Evolutionary conservation across 1,140 invertebrate genomes (phyloP).

Genomic region (Ylistrum balloti): DNA sequence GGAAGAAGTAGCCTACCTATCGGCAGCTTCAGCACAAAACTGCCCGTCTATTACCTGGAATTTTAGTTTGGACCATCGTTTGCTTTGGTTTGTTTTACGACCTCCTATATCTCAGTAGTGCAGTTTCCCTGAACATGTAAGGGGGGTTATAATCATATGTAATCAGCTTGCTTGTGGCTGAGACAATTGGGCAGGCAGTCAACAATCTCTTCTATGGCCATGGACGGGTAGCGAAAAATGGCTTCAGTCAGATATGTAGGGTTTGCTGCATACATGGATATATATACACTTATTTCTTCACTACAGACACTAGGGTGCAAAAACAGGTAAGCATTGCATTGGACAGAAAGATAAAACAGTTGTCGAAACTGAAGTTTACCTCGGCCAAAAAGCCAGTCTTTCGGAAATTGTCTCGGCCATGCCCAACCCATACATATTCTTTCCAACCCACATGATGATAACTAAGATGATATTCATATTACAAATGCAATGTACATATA

Average conservation of each 20-base stretch:
- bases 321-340: neutral
- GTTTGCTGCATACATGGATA: slow-evolving; percentile 20
- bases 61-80: neutral
- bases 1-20: neutral
- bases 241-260: slow-evolving; percentile 7
- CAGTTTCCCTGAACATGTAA: slow-evolving; percentile 31
- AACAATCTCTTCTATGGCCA: neutral
- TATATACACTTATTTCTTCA: neutral
- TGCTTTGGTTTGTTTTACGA: neutral
- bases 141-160: neutral
- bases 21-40: neutral
- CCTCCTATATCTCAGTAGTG: slow-evolving; percentile 8
- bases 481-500: neutral
- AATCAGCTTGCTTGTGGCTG: slow-evolving; percentile 15
- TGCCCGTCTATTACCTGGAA: neutral
- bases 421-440: neutral
- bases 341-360: neutral
- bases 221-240: neutral
- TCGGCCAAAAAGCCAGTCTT: neutral
- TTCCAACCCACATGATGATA: slow-evolving; percentile 1
- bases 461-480: neutral
- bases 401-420: neutral
- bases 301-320: slow-evolving; percentile 32
- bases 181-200: neutral
- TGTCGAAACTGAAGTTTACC: neutral